These are phyloP conservation scores for Poecilia latipinna DNA, from an alignment of 2,113 vertebrate genomes.

Conservation along the genomic window DNA sequence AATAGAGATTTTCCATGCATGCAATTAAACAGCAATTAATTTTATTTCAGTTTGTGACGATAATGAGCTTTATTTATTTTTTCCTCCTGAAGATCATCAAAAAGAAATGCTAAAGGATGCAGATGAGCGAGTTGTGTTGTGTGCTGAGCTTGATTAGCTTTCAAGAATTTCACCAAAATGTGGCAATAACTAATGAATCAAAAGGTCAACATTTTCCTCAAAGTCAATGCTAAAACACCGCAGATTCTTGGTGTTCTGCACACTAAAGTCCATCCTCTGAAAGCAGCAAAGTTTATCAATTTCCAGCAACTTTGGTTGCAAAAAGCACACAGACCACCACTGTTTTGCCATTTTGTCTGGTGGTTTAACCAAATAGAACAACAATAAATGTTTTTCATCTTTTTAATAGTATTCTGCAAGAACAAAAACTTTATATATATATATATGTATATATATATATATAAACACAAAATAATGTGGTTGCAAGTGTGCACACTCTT, in stretches of 20 bases:
- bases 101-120: not conserved
- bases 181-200: conserved; percentile 27
- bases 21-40: conserved; percentile 22
- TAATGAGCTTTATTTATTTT: not conserved
- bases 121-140: conserved; percentile 15
- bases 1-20: conserved; percentile 23
- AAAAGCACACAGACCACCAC: not conserved
- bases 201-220: conserved; percentile 19
- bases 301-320: not conserved
- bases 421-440: not conserved
- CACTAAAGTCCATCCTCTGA: conserved; percentile 18
- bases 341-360: not conserved
- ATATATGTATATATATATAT: too few species aligned
- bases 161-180: conserved; percentile 10
- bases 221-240: conserved; percentile 22
- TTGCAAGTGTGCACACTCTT: too few species aligned
- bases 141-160: not conserved
- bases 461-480: too few species aligned
- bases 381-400: too few species aligned
- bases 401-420: too few species aligned
- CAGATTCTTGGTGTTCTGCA: conserved; percentile 23
- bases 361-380: too few species aligned
- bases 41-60: conserved; percentile 15
- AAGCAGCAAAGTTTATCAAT: conserved; percentile 22
- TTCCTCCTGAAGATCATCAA: not conserved